Percentiles rank a stretch among this genome's conserved stretches.
Evolutionary conservation across 1,140 invertebrate genomes (phyloP).

Genomic region (Akabosia matsudoensis): DNA sequence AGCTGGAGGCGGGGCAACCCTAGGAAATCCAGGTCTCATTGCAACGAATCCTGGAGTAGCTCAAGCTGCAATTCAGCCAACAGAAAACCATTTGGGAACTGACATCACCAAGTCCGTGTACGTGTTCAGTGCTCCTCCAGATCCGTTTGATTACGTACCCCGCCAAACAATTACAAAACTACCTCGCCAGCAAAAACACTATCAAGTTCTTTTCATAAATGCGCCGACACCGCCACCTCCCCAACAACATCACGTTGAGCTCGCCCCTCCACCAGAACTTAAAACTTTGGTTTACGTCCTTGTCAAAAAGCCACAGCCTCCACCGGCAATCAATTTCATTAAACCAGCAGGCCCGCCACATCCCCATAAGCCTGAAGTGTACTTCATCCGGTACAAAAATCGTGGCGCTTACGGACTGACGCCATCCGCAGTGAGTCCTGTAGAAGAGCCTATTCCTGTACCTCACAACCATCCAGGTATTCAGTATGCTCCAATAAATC

Average conservation of each 20-base stretch:
- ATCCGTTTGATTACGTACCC: slow-evolving; percentile 25
- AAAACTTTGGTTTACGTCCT: slow-evolving; percentile 83
- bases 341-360: slow-evolving; percentile 61
- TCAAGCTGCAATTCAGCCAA: background rate
- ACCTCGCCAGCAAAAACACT: slow-evolving; percentile 31
- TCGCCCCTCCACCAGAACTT: slow-evolving; percentile 57
- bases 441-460: background rate
- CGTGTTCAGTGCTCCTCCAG: slow-evolving; percentile 31
- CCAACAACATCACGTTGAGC: slow-evolving; percentile 3
- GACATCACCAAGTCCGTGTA: slow-evolving; percentile 33
- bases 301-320: slow-evolving; percentile 78
- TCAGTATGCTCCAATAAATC: background rate
- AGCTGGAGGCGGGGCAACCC: too few relatives aligned
- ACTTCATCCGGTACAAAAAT: slow-evolving; percentile 19
- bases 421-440: background rate
- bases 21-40: background rate
- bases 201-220: slow-evolving; percentile 35
- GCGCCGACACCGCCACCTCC: slow-evolving; percentile 25
- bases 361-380: slow-evolving; percentile 65
- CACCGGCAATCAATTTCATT: slow-evolving; percentile 71
- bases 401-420: background rate
- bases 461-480: background rate
- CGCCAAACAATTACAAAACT: slow-evolving; percentile 19
- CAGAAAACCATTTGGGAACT: background rate
- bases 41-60: background rate